These are phyloP conservation scores for Macropis europaea DNA, from an alignment of 2,888 invertebrate genomes.

Conservation along the genomic window DNA sequence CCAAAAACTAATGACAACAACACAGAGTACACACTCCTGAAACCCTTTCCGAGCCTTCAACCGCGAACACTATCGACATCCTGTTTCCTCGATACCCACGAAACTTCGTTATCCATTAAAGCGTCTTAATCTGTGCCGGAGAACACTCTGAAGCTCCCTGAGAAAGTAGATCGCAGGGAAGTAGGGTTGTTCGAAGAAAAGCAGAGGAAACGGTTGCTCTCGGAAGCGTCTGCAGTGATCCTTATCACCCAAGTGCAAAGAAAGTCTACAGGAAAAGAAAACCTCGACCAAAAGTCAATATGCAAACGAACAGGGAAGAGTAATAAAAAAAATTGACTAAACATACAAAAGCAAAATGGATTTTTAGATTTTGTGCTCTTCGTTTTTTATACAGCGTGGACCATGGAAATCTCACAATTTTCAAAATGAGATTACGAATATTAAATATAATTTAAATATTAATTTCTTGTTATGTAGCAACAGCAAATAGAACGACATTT, in stretches of 20 bases:
- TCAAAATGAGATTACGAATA: no score
- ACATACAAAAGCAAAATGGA: no score
- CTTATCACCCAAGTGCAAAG: constrained; percentile 51
- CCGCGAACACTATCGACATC: constrained; percentile 31
- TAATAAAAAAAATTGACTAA: no score
- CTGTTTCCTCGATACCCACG: constrained; percentile 27
- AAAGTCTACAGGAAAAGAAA: constrained; percentile 29
- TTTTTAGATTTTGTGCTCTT: no score
- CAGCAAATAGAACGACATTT: no score
- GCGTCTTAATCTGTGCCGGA: constrained; percentile 25
- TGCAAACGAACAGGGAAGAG: no score
- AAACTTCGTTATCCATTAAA: constrained; percentile 42
- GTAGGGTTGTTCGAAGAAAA: neutral
- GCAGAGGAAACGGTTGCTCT: neutral
- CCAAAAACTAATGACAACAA: constrained; percentile 5
- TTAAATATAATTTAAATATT: no score
- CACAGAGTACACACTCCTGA: constrained; percentile 7
- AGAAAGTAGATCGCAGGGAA: constrained; percentile 2
- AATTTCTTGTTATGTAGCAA: no score
- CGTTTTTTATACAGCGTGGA: no score
- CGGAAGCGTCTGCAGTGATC: constrained; percentile 36
- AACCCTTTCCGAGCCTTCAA: neutral
- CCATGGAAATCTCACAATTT: no score
- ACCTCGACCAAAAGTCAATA: no score
- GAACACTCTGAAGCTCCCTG: neutral